These are phyloP conservation scores for Dromius quadrimaculatus DNA, from an alignment of 2,888 invertebrate genomes.

Conservation along the genomic window DNA sequence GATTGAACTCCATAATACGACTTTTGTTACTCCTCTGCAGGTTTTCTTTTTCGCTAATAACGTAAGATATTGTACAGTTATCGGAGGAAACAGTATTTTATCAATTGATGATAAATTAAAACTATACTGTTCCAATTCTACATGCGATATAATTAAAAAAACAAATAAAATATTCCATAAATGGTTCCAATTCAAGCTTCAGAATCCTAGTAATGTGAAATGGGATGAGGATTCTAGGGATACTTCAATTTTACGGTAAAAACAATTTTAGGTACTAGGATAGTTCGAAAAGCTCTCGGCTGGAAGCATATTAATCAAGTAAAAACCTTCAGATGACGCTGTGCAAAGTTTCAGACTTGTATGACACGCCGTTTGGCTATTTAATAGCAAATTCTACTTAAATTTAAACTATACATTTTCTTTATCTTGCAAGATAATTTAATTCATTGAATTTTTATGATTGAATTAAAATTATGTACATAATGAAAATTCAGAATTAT, in stretches of 20 bases:
- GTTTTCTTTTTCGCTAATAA: constrained; percentile 7
- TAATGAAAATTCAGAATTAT: too few species aligned
- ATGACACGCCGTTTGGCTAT: too few species aligned
- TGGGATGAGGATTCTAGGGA: not conserved
- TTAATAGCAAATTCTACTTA: too few species aligned
- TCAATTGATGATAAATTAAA: not conserved
- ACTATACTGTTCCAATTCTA: not conserved
- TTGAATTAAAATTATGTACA: too few species aligned
- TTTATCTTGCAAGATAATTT: too few species aligned
- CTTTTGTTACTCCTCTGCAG: constrained; percentile 1
- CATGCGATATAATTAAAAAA: not conserved
- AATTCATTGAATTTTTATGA: too few species aligned
- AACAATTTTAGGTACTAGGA: too few species aligned
- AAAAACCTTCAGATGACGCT: too few species aligned
- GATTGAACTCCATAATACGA: not conserved
- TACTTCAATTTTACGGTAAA: not conserved
- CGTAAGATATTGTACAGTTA: not conserved
- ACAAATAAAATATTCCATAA: not conserved
- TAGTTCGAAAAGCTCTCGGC: too few species aligned
- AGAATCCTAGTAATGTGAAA: not conserved
- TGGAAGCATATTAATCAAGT: too few species aligned
- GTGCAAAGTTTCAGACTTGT: too few species aligned
- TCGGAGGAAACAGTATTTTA: not conserved
- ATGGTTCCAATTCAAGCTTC: not conserved
- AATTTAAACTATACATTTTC: too few species aligned